Conservation (phyloP, 2,797 vertebrate species). For the Petrocephalus sullivani region DNA sequence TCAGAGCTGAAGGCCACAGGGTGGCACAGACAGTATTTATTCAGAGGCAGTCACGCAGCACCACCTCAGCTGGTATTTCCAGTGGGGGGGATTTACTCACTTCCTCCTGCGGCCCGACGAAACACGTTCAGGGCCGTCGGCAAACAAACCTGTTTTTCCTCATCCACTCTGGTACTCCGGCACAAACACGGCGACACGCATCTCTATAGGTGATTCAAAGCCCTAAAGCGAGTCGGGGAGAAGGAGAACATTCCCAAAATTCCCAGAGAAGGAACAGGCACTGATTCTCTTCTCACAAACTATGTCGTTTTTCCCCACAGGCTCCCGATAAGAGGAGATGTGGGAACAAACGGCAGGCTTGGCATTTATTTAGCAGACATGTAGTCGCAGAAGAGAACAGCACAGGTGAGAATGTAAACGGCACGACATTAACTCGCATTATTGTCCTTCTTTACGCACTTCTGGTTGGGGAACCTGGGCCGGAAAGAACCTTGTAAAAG, state of each 20-base stretch:
- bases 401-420: neutral
- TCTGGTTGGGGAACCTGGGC: neutral
- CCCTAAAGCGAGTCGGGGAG: neutral
- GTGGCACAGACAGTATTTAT: neutral
- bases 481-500: neutral
- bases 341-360: neutral
- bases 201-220: neutral
- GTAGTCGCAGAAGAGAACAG: neutral
- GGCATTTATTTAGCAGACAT: neutral
- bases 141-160: neutral
- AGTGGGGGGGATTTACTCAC: neutral
- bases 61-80: neutral
- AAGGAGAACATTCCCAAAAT: neutral
- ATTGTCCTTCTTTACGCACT: neutral
- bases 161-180: neutral
- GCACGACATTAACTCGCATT: neutral
- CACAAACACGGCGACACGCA: neutral
- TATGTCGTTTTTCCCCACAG: neutral
- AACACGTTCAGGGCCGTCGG: neutral
- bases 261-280: neutral
- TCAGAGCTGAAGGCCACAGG: neutral
- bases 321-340: neutral
- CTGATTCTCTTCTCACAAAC: neutral
- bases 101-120: neutral
- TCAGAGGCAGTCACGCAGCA: neutral